A percentile compares a stretch with the other conserved stretches of the same genome.
phyloP scores from a whole-genome alignment of 2,113 vertebrate genomes.

The Indri indri region DNA sequence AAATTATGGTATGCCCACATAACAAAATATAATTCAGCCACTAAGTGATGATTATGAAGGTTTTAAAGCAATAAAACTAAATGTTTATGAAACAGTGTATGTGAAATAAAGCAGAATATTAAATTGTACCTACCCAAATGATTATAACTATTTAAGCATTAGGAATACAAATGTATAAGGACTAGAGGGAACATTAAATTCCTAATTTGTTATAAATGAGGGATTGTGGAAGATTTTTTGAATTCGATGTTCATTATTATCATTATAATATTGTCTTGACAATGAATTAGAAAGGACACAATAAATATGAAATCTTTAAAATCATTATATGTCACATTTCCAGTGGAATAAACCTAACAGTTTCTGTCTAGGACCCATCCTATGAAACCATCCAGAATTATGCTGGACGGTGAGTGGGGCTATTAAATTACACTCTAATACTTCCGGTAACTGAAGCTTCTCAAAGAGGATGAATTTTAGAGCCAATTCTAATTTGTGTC shows the following conservation, averaged over 20 bases:
- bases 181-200: not conserved
- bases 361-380: not conserved
- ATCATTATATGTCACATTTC: not conserved
- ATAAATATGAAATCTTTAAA: not conserved
- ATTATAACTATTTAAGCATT: not conserved
- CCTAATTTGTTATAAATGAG: not conserved
- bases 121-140: not conserved
- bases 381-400: not conserved
- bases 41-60: not conserved
- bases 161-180: not conserved
- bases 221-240: not conserved
- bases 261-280: not conserved
- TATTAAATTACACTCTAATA: not conserved
- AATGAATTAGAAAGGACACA: not conserved
- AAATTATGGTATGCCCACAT: not conserved
- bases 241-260: not conserved
- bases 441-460: not conserved
- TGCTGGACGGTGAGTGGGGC: not conserved
- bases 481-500: not conserved
- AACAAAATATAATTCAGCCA: slow-evolving; percentile 16
- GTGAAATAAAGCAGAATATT: not conserved
- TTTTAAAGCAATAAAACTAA: slow-evolving; percentile 36
- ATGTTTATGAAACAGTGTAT: not conserved
- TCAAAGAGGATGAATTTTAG: not conserved
- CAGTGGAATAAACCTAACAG: not conserved